Conservation (phyloP, 1,140 invertebrate genomes). For the Heliconius hermathena region DNA sequence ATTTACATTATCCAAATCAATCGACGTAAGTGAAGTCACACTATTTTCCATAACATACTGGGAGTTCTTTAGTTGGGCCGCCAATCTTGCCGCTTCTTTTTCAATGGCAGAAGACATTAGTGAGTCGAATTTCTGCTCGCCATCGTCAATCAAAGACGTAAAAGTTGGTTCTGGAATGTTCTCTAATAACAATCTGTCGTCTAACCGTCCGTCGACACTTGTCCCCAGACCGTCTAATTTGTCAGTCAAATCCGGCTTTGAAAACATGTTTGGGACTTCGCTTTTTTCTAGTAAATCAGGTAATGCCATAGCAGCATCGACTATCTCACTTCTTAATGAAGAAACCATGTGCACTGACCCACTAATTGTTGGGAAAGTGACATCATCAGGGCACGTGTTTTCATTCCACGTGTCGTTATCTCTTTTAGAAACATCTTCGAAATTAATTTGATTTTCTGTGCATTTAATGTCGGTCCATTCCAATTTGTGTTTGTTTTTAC, state of each 20-base stretch:
- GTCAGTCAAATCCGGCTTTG: constrained; percentile 68
- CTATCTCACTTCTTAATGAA: constrained; percentile 85
- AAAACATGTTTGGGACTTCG: constrained; percentile 52
- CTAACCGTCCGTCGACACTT: constrained; percentile 40
- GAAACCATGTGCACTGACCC: constrained; percentile 86
- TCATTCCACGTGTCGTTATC: constrained; percentile 88
- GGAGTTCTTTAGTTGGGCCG: constrained; percentile 83
- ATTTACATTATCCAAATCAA: constrained; percentile 89
- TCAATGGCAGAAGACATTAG: constrained; percentile 82
- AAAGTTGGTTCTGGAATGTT: constrained; percentile 63
- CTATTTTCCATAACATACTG: constrained; percentile 82
- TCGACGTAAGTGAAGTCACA: constrained; percentile 73
- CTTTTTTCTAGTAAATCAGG: constrained; percentile 77
- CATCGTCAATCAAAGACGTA: constrained; percentile 59
- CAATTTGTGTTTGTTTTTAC: constrained; percentile 46
- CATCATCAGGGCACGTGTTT: constrained; percentile 87
- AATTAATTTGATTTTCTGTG: constrained; percentile 32
- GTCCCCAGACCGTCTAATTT: constrained; percentile 52
- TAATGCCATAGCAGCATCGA: constrained; percentile 57
- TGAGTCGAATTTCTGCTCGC: constrained; percentile 67
- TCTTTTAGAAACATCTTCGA: constrained; percentile 38
- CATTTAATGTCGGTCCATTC: constrained; percentile 66
- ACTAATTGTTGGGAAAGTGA: constrained; percentile 90
- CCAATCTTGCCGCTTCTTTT: constrained; percentile 87
- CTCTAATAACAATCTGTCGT: constrained; percentile 53